Evolutionary conservation across 2,113 vertebrate genomes (phyloP).

Genomic region (Raphicerus campestris): DNA sequence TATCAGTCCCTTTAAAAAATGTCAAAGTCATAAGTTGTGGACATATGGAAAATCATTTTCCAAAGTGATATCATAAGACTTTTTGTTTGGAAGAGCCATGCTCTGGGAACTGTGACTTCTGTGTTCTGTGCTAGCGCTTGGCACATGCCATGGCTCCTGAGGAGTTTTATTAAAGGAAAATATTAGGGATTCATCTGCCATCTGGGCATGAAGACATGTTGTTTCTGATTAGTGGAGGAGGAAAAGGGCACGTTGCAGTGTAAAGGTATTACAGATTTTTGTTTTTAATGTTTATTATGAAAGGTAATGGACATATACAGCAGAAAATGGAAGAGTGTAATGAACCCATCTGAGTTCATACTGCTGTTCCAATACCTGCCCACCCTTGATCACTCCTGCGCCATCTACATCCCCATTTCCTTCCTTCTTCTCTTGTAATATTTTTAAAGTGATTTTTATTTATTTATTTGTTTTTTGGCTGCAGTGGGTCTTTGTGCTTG

Average conservation of each 20-base stretch:
- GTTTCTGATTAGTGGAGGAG: background rate
- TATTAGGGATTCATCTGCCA: background rate
- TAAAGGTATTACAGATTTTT: background rate
- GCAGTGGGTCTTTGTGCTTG: background rate
- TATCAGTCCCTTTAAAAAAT: background rate
- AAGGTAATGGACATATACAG: background rate
- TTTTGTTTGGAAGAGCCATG: background rate
- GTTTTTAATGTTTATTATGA: background rate
- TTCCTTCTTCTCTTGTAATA: background rate
- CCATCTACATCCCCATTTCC: background rate
- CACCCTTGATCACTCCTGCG: background rate
- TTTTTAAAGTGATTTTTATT: background rate
- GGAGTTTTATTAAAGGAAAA: background rate
- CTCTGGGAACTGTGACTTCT: background rate
- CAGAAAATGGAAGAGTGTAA: background rate
- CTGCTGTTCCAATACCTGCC: too few relatives aligned
- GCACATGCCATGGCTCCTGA: background rate
- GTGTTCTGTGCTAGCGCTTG: background rate
- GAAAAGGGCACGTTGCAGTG: background rate
- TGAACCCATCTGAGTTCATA: too few relatives aligned
- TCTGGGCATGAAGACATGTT: background rate
- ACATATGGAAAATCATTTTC: background rate
- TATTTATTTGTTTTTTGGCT: background rate
- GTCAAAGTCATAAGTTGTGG: background rate
- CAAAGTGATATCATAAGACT: background rate